Conservation (phyloP, 2,113 vertebrate genomes). For the Stigmatopora argus region DNA sequence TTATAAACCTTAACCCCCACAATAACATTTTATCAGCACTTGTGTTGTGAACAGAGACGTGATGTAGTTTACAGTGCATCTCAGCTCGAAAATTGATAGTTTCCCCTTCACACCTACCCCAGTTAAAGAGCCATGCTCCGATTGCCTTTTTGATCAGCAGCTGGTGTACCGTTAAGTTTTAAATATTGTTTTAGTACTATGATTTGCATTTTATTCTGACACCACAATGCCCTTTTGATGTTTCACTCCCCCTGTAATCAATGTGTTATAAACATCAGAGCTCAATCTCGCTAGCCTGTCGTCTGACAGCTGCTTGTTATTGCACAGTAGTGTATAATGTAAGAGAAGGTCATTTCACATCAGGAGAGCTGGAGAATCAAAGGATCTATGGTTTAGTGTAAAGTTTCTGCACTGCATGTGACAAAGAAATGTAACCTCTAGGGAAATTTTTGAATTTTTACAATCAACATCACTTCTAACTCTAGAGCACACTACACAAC, state of each 20-base stretch:
- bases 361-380: not conserved
- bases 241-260: not conserved
- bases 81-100: not conserved
- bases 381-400: not conserved
- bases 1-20: constrained; percentile 1
- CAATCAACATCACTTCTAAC: not conserved
- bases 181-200: not conserved
- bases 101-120: not conserved
- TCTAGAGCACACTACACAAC: not conserved
- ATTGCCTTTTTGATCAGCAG: not conserved
- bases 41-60: not conserved
- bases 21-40: not conserved
- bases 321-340: constrained; percentile 9
- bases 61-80: not conserved
- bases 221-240: not conserved
- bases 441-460: not conserved
- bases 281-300: not conserved
- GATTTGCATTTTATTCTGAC: not conserved
- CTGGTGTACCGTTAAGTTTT: not conserved
- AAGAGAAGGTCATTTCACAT: not conserved
- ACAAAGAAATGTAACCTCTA: not conserved
- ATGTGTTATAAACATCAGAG: not conserved
- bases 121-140: not conserved
- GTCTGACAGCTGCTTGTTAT: constrained; percentile 2
- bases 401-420: not conserved